Base-by-base conservation (phyloP, 2,113 vertebrate species). In the Psittacara wagleri region DNA sequence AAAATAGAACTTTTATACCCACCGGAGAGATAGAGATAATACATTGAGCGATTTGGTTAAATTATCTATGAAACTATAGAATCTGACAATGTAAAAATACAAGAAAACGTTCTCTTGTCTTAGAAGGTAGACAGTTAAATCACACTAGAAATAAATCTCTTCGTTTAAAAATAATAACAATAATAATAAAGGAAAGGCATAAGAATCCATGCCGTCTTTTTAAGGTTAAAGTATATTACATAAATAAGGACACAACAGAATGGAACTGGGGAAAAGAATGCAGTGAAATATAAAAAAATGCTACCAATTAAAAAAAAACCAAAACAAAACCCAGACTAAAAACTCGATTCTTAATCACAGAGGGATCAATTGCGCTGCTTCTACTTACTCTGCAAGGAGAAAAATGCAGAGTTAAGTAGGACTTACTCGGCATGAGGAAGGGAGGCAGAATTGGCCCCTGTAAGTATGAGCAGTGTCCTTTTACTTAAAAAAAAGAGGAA, bases 1-100 rank as follows among this genome's bases (percentile, higher is more conserved):
- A 99, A 99, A 99, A 99, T 99, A 99, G 99, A 99, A 99, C 98
- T 99, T 99, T 97, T 98, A 98, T 98, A 98, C 97, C 98, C 98
- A 99, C 99, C 92, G 98, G 98, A 99, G 99, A 99, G 97, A 97
- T 97, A 97, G 90, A 97, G 97, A 99, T 97, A 99, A 99, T 99
- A 99, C 98, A 99, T 97, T 99, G 98, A 99, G 98, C 98, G 98
- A 98, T 99, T 99, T 99, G 98, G 98, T 98, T 99, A 98, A 99
- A 98, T 98, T 98, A 98, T 99, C 99, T 99, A 99, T 97, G 99
- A 99, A 99, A 99, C 99, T 99, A 99, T 99, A 98, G 98, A 98
- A 99, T 99, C 99, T 99, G 98, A 99, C 99, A 99, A 99, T 99
- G 99, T 99, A 99, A 99, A 99, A 99, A 99, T 99, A 99, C 99